Conservation (phyloP, 2,113 vertebrate species). For the Pelobates fuscus region DNA sequence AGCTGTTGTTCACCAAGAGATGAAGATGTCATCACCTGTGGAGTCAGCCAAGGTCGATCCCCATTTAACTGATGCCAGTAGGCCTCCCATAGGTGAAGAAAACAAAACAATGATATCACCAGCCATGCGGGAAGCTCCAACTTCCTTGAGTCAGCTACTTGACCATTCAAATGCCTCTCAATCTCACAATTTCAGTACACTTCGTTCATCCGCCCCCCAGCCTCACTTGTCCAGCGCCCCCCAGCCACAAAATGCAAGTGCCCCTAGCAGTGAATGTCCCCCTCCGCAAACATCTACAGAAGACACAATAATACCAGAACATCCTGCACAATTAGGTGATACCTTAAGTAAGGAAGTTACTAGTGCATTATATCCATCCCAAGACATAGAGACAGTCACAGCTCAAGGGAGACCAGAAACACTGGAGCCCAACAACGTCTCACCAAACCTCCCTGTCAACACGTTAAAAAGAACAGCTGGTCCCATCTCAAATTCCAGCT, state of each 20-base stretch:
- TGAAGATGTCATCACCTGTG: constrained; percentile 73
- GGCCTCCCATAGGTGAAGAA: constrained; percentile 70
- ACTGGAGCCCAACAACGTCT: constrained; percentile 68
- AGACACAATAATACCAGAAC: constrained; percentile 69
- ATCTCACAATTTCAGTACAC: background rate
- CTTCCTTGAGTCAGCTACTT: constrained; percentile 91
- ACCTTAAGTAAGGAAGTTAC: constrained; percentile 64
- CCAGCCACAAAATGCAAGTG: no score
- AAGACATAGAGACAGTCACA: constrained; percentile 64
- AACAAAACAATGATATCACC: constrained; percentile 70
- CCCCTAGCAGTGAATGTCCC: constrained; percentile 52
- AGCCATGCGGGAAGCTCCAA: constrained; percentile 83
- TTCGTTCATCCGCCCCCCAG: no score
- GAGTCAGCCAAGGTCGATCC: constrained; percentile 72
- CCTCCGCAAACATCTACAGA: constrained; percentile 59
- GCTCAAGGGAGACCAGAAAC: constrained; percentile 65
- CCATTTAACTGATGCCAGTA: constrained; percentile 61
- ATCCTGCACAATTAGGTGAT: constrained; percentile 66
- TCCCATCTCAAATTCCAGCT: constrained; percentile 74
- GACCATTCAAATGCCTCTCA: constrained; percentile 75
- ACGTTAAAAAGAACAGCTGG: constrained; percentile 79
- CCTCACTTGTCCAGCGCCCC: no score
- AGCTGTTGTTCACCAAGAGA: constrained; percentile 72
- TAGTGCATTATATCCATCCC: constrained; percentile 62
- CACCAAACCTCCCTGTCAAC: constrained; percentile 74